A percentile compares a stretch with the other conserved stretches of the same genome.
phyloP scores from a whole-genome alignment of 1,140 invertebrate genomes.

The Paraescarpia echinospica region DNA sequence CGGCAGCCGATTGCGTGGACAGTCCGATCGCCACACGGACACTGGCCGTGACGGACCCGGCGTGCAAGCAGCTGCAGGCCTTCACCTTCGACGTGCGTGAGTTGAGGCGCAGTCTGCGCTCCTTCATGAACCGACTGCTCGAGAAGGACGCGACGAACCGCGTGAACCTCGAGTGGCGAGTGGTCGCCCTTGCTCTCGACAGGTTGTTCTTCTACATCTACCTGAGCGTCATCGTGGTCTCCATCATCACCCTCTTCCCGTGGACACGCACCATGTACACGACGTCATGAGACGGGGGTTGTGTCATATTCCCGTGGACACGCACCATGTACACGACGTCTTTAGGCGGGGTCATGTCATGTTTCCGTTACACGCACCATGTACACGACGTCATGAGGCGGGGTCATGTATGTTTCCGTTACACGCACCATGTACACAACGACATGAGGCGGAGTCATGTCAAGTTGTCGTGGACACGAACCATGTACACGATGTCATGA shows the following conservation, averaged over 20 bases:
- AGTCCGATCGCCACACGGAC: slow-evolving; percentile 23
- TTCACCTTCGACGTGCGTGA: slow-evolving; percentile 43
- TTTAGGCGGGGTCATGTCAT: background rate
- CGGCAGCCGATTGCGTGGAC: slow-evolving; percentile 6
- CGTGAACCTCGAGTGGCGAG: slow-evolving; percentile 49
- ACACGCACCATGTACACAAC: too few species aligned
- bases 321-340: background rate
- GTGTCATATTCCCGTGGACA: slow-evolving; percentile 36
- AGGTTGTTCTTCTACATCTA: slow-evolving; percentile 55
- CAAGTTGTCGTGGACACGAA: background rate
- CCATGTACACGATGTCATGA: slow-evolving; percentile 30
- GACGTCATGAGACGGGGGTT: background rate
- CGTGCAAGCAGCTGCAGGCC: background rate
- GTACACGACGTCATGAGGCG: slow-evolving; percentile 33
- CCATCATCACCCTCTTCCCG: slow-evolving; percentile 51
- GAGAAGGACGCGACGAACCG: slow-evolving; percentile 44
- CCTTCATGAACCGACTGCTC: slow-evolving; percentile 39
- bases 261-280: slow-evolving; percentile 10
- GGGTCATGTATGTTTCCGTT: background rate
- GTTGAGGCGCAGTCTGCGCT: slow-evolving; percentile 39
- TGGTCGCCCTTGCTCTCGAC: slow-evolving; percentile 54
- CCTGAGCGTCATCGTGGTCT: slow-evolving; percentile 50
- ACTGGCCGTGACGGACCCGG: background rate
- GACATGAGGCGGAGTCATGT: slow-evolving; percentile 33
- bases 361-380: background rate